These are phyloP conservation scores for Lucinisca nassula DNA, from an alignment of 2,888 invertebrate species.

Conservation along the genomic window DNA sequence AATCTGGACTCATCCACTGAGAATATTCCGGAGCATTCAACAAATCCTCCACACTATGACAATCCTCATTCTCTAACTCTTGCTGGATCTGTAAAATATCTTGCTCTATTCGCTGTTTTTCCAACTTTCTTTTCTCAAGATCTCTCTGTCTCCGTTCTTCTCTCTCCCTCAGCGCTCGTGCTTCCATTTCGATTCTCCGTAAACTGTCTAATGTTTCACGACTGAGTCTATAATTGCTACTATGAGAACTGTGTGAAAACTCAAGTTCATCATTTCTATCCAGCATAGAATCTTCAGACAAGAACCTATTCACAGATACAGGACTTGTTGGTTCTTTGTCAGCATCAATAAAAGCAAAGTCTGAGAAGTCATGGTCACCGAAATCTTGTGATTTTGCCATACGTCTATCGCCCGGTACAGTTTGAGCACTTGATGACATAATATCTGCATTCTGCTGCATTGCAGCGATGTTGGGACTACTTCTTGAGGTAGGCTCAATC, in stretches of 20 bases:
- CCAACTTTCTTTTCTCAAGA: slow-evolving; percentile 78
- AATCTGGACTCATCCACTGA: slow-evolving; percentile 41
- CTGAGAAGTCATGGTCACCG: slow-evolving; percentile 66
- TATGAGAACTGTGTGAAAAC: slow-evolving; percentile 75
- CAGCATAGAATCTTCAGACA: slow-evolving; percentile 80
- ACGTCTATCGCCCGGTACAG: slow-evolving; percentile 58
- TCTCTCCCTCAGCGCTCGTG: slow-evolving; percentile 77
- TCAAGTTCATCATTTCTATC: slow-evolving; percentile 83
- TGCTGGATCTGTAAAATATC: slow-evolving; percentile 81
- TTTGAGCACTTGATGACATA: slow-evolving; percentile 31
- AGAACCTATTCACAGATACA: slow-evolving; percentile 70
- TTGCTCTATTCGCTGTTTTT: slow-evolving; percentile 81
- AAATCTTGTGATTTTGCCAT: slow-evolving; percentile 77
- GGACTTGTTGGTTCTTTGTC: slow-evolving; percentile 66
- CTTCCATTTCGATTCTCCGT: slow-evolving; percentile 81
- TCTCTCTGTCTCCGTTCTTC: slow-evolving; percentile 81
- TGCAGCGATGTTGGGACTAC: slow-evolving; percentile 73
- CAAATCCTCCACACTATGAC: slow-evolving; percentile 83
- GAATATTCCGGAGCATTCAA: slow-evolving; percentile 66
- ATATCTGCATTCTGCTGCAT: slow-evolving; percentile 63
- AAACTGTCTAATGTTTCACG: slow-evolving; percentile 79
- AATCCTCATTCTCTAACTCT: slow-evolving; percentile 82
- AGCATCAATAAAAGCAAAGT: slow-evolving; percentile 69
- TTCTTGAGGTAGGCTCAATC: slow-evolving; percentile 71
- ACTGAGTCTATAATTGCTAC: slow-evolving; percentile 72